phyloP scores from a whole-genome alignment of 1,140 invertebrate genomes.

The Cyclargus thomasi region DNA sequence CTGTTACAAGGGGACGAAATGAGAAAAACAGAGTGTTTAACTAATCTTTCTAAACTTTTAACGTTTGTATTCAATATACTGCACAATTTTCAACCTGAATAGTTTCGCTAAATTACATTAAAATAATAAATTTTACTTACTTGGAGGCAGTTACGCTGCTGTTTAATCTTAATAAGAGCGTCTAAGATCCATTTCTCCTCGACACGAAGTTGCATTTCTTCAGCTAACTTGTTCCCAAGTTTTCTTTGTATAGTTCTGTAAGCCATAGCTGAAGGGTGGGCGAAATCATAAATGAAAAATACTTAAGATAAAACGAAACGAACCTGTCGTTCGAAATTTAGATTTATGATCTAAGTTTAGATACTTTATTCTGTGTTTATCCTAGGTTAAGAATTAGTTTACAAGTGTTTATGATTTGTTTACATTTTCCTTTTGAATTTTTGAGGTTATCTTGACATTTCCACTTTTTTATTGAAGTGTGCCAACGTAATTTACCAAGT shows the following conservation, averaged over 20 bases:
- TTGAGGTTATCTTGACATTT: too few species aligned
- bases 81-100: background rate
- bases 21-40: background rate
- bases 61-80: background rate
- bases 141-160: slow-evolving; percentile 52
- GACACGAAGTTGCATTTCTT: slow-evolving; percentile 46
- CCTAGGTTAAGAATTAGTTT: too few species aligned
- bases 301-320: too few species aligned
- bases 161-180: slow-evolving; percentile 43
- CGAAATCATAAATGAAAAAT: background rate
- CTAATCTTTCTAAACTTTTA: too few species aligned
- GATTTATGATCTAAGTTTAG: too few species aligned
- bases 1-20: slow-evolving; percentile 32
- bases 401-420: too few species aligned
- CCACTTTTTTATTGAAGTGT: too few species aligned
- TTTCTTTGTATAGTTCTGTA: slow-evolving; percentile 27
- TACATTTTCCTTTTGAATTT: too few species aligned
- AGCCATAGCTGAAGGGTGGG: slow-evolving; percentile 19
- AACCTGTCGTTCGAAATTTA: too few species aligned
- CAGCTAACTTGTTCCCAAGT: slow-evolving; percentile 35
- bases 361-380: too few species aligned
- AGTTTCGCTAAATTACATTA: too few species aligned
- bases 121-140: slow-evolving; percentile 26
- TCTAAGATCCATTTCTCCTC: slow-evolving; percentile 56
- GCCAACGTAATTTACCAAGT: too few species aligned